Evolutionary conservation across 2,888 invertebrate species (phyloP), one percentile per base, ranked within the genome.

Genomic region (Drosophila conformis): DNA sequence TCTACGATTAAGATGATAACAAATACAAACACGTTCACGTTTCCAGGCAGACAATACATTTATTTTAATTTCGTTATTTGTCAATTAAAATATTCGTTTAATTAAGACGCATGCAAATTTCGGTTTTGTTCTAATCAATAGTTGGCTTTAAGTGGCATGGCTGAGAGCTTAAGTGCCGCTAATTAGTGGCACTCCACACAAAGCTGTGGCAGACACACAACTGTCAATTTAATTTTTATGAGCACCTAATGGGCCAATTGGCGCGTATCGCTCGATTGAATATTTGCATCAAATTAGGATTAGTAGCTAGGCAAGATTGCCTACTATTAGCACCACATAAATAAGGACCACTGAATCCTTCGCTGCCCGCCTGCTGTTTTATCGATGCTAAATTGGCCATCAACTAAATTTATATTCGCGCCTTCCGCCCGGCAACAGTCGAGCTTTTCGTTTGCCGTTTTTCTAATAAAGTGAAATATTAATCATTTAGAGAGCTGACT

Each of bases 181-280:
- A 71, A 78, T 78, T 80, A 69, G 57, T 31, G 38, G 18, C 42
- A 49, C 25, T 42, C 15, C 15, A 49, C 29, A 46, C n/a, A 25
- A 11, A 48, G 21, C 58, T n/a, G 7, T 31, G 13, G 42, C 59
- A 68, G 51, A 40, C 29, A 48, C 64, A 29, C 62, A 71, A 63
- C 64, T 70, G 87, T 54, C 84, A 89, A 79, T 89, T 89, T 82
- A 79, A 89, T 82, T 89, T 89, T 87, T 79, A 85, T 85, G 89
- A 87, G 73, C 77, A 40, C 75, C 77, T 87, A 85, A 89, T 85
- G 89, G 72, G 71, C 61, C 62, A 46, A 33, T 40, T 49, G 69
- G 33, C 48, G 63, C 49, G 61, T 54, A 42, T 58, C 68, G 77
- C 63, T 84, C 82, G 82, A 89, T 87, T 84, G 82, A 87, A 85